A percentile compares a stretch with the other conserved stretches of the same genome.
Conservation (phyloP, 1,140 invertebrate species). For the Cydia fagiglandana region DNA sequence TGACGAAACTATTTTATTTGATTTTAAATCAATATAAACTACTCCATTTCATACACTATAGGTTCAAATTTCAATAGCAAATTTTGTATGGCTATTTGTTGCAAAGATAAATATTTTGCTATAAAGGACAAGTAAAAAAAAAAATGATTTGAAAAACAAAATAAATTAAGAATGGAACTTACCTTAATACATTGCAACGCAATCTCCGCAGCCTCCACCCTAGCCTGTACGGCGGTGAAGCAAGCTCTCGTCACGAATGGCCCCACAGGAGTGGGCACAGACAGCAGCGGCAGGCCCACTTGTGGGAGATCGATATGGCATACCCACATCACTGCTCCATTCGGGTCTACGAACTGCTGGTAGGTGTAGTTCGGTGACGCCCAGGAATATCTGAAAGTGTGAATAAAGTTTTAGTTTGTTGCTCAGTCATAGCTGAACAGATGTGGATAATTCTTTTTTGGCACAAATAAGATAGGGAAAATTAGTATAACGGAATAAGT, state of each 20-base stretch:
- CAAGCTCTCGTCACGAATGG: conserved; percentile 53
- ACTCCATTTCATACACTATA: too few species aligned
- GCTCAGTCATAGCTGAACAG: too few species aligned
- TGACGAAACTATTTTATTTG: too few species aligned
- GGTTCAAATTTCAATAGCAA: too few species aligned
- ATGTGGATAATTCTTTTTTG: too few species aligned
- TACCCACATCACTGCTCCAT: conserved; percentile 55
- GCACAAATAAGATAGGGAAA: too few species aligned
- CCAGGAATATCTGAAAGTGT: conserved; percentile 60
- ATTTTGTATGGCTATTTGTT: too few species aligned
- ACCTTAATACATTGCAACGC: conserved; percentile 62
- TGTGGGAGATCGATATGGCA: conserved; percentile 57
- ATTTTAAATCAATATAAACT: too few species aligned
- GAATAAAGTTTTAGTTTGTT: too few species aligned
- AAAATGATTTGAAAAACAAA: neutral
- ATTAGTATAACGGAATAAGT: too few species aligned
- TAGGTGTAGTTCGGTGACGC: conserved; percentile 55
- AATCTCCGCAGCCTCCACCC: conserved; percentile 60
- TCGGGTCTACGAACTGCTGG: conserved; percentile 50
- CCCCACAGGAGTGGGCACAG: conserved; percentile 47
- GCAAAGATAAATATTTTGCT: too few species aligned
- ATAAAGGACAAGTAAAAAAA: conserved; percentile 1
- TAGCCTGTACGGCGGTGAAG: conserved; percentile 54
- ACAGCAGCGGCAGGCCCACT: conserved; percentile 54
- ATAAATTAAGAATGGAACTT: neutral